Percentiles rank a stretch among this genome's conserved stretches.
phyloP scores from a whole-genome alignment of 1,140 invertebrate genomes.

The Drosophila navojoa region DNA sequence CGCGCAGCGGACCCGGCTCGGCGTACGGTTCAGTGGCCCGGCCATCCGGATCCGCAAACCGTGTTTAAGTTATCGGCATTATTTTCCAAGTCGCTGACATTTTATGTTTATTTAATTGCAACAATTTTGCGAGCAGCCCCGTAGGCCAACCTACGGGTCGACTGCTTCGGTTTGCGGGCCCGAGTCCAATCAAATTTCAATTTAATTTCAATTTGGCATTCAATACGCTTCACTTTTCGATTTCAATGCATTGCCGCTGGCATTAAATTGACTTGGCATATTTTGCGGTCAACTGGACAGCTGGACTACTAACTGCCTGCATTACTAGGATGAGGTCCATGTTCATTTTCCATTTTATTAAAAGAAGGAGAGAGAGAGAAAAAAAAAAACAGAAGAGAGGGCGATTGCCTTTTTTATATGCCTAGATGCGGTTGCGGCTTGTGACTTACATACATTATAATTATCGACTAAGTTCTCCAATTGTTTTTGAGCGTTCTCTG shows the following conservation, averaged over 20 bases:
- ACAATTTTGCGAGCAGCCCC: conserved; percentile 11
- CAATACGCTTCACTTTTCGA: conserved; percentile 65
- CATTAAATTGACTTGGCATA: conserved; percentile 56
- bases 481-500: conserved; percentile 37
- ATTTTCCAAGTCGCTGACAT: conserved; percentile 66
- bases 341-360: not conserved
- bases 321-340: conserved; percentile 8
- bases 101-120: conserved; percentile 78
- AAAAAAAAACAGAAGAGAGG: conserved; percentile 2
- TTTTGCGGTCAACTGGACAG: conserved; percentile 63
- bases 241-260: conserved; percentile 54
- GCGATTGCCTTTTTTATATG: conserved; percentile 42
- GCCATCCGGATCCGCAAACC: not conserved
- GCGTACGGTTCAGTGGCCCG: not conserved
- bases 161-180: conserved; percentile 18
- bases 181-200: conserved; percentile 62
- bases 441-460: conserved; percentile 31
- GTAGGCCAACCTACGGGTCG: conserved; percentile 22
- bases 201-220: conserved; percentile 66
- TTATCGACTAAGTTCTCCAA: conserved; percentile 51
- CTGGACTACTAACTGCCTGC: conserved; percentile 42
- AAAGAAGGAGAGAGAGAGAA: too few species aligned
- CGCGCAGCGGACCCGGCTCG: not conserved
- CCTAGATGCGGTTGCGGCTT: conserved; percentile 41
- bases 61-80: conserved; percentile 61